Percentiles rank a stretch among this genome's conserved stretches.
Conservation (phyloP, 2,113 vertebrate genomes). For the Shinisaurus crocodilurus region DNA sequence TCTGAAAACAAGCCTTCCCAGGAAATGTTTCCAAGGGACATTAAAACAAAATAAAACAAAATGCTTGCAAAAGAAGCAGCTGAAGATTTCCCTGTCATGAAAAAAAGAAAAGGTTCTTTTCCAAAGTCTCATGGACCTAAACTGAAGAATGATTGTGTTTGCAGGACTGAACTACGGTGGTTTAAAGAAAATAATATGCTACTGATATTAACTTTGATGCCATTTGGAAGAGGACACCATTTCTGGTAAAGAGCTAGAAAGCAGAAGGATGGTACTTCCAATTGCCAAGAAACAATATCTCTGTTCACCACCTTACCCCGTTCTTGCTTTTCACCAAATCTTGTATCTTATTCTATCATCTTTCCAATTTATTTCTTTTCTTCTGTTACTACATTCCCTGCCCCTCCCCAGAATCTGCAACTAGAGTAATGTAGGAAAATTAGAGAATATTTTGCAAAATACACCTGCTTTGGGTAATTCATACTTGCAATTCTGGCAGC, state of each 20-base stretch:
- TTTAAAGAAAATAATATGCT: not conserved
- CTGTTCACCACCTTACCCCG: not conserved
- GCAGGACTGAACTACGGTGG: not conserved
- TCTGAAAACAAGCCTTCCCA: not conserved
- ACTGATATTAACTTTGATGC: not conserved
- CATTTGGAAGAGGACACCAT: too few species aligned
- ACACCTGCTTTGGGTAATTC: not conserved
- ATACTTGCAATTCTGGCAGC: not conserved
- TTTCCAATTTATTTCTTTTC: not conserved
- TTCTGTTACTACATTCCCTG: not conserved
- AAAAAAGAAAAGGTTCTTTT: not conserved
- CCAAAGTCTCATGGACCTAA: not conserved
- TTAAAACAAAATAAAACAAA: not conserved
- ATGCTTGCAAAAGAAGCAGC: slow-evolving; percentile 12
- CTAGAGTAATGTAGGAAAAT: not conserved
- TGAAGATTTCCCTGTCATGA: not conserved
- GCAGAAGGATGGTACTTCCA: not conserved
- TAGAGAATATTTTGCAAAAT: not conserved
- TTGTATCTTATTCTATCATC: not conserved
- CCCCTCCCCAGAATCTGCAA: too few species aligned
- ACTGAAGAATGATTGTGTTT: not conserved
- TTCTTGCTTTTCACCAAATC: not conserved
- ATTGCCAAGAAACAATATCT: not conserved
- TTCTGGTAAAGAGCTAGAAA: not conserved
- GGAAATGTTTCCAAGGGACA: not conserved